These are phyloP conservation scores for Ceratina calcarata DNA, from an alignment of 1,140 invertebrate genomes.

Conservation along the genomic window DNA sequence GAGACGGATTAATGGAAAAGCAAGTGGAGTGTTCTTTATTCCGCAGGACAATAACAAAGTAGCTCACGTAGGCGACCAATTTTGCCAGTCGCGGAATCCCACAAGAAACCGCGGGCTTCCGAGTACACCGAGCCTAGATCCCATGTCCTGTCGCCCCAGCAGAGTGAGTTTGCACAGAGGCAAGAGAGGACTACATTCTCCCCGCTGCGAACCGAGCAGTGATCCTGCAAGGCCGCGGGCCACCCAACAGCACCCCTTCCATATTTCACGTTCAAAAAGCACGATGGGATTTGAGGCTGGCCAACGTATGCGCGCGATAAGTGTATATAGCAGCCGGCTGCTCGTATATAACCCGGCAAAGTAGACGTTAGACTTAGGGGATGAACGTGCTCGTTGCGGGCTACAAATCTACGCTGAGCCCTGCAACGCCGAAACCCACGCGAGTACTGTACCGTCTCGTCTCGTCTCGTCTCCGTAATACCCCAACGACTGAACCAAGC, in stretches of 20 bases:
- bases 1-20: too few relatives aligned
- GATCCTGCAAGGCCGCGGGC: slow-evolving; percentile 47
- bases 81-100: slow-evolving; percentile 14
- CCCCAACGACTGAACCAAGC: slow-evolving; percentile 49
- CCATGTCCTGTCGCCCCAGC: background rate
- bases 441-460: slow-evolving; percentile 62
- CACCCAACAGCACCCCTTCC: slow-evolving; percentile 34
- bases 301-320: slow-evolving; percentile 73
- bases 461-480: slow-evolving; percentile 50
- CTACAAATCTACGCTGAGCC: slow-evolving; percentile 77
- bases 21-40: too few relatives aligned
- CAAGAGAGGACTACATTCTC: slow-evolving; percentile 44
- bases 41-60: background rate
- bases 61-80: slow-evolving; percentile 29
- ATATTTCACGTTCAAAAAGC: slow-evolving; percentile 71
- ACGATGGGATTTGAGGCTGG: slow-evolving; percentile 72
- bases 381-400: slow-evolving; percentile 73
- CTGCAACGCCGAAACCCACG: slow-evolving; percentile 65
- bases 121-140: slow-evolving; percentile 10
- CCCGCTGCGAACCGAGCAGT: slow-evolving; percentile 24
- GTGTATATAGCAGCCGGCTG: slow-evolving; percentile 67
- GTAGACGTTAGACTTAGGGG: slow-evolving; percentile 74
- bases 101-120: slow-evolving; percentile 22
- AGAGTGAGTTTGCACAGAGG: background rate
- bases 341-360: slow-evolving; percentile 73